Evolutionary conservation across 2,113 vertebrate species (phyloP), one percentile per base, ranked within the genome.

Genomic region (Vicugna pacos): DNA sequence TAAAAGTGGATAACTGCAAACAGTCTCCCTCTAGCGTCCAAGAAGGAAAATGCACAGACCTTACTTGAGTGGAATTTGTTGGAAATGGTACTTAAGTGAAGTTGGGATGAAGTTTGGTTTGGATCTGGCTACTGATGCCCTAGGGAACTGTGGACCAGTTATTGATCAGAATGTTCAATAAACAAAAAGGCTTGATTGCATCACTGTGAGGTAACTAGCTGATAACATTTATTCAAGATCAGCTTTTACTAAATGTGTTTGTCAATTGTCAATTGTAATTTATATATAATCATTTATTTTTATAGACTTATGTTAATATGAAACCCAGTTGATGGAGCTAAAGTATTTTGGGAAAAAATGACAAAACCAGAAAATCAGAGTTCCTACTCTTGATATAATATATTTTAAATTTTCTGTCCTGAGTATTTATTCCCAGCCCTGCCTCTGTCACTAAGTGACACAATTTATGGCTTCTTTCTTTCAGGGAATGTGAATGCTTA

Each of bases 11-110:
- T 52, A 83, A 91, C 42, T 81, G 76, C 64, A 93, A 87, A 75
- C 79, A 96, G 87, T 91, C 97, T 97, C 96, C 95, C 96, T 97
- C 95, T 96, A 98, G 96, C 0, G 93, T 96, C 94, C 95, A 90
- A 77, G 58, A 42, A 72, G 35, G n/a, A 95, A 87, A 94, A 77
- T 13, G 26, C 77, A 20, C 46, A 89, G 22, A 32, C 2, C 19
- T 30, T 13, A 15, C 3, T 16, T 11, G 2, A 16, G 35, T 13
- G 26, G n/a, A 81, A 75, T 38, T 42, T 80, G 19, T n/a, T 83
- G 83, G 50, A 50, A 75, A 28, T 16, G 58, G 20, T 48, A 11
- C 8, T 91, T 0, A 8, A 69, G 60, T 38, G 17, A 77, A 70
- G 52, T 82, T 4, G 0, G 8, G 58, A 26, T 30, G 17, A 56